phyloP scores from a whole-genome alignment of 2,113 vertebrate species.

The Scortum barcoo region DNA sequence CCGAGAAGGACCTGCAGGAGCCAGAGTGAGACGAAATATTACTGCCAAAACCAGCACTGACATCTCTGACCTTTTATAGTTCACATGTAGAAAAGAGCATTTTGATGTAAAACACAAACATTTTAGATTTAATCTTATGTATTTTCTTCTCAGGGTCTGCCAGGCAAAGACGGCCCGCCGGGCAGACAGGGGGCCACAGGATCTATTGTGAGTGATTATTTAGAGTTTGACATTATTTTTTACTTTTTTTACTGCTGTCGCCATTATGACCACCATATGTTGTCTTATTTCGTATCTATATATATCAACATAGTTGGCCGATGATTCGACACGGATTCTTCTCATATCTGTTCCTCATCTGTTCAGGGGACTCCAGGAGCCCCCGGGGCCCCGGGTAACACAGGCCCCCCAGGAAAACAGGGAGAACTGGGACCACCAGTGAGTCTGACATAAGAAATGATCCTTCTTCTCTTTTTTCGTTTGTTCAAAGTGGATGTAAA shows the following conservation, averaged over 20 bases:
- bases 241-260: too few species aligned
- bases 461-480: not conserved
- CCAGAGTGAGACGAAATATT: constrained; percentile 86
- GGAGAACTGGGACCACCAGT: constrained; percentile 93
- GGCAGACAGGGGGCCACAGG: constrained; percentile 91
- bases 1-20: constrained; percentile 90
- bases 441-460: constrained; percentile 73
- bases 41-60: not conserved
- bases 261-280: too few species aligned
- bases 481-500: too few species aligned
- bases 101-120: not conserved
- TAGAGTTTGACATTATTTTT: not conserved
- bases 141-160: constrained; percentile 85
- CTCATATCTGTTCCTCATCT: constrained; percentile 17
- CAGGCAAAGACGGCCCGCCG: constrained; percentile 92
- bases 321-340: not conserved
- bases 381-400: constrained; percentile 90
- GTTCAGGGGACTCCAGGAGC: constrained; percentile 92
- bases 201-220: constrained; percentile 86
- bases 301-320: not conserved
- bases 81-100: not conserved
- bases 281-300: too few species aligned
- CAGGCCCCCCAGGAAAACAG: constrained; percentile 89
- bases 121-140: too few species aligned
- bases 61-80: not conserved